Evolutionary conservation across 2,113 vertebrate species (phyloP).

Genomic region (Melanostigma gelatinosum): DNA sequence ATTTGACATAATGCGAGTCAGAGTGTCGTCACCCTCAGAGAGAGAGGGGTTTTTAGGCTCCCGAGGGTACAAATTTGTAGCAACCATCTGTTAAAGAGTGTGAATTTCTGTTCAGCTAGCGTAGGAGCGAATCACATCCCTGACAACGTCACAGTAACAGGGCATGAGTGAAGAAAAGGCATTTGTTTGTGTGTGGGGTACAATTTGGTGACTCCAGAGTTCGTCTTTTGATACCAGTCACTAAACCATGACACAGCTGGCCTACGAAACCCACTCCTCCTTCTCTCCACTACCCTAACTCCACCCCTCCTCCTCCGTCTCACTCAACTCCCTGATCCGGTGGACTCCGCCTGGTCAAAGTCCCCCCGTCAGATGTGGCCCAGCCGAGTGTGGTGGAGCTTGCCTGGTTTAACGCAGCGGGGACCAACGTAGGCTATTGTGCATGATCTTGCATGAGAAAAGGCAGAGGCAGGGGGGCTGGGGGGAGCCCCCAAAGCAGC

Average conservation of each 20-base stretch:
- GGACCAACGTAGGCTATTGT: conserved; percentile 69
- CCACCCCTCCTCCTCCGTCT: conserved; percentile 39
- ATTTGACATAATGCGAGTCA: conserved; percentile 27
- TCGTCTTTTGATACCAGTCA: conserved; percentile 61
- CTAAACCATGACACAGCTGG: conserved; percentile 76
- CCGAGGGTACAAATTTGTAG: conserved; percentile 53
- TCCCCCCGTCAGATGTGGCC: conserved; percentile 71
- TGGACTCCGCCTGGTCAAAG: conserved; percentile 40
- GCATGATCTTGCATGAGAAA: conserved; percentile 67
- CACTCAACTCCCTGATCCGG: conserved; percentile 56
- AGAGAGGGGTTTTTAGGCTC: neutral
- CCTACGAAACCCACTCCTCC: conserved; percentile 41
- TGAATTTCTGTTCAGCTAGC: conserved; percentile 3
- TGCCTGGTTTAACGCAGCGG: conserved; percentile 74
- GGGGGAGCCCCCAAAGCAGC: conserved; percentile 56
- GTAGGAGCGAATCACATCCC: neutral
- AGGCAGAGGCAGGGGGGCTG: conserved; percentile 47
- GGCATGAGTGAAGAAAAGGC: conserved; percentile 44
- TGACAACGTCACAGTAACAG: neutral
- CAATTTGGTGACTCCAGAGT: conserved; percentile 20
- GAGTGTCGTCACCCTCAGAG: conserved; percentile 4
- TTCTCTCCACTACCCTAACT: neutral
- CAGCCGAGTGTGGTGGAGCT: conserved; percentile 74
- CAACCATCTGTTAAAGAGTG: conserved; percentile 57
- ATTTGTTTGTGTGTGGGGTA: conserved; percentile 25